Percentiles rank a stretch among this genome's conserved stretches.
Evolutionary conservation across 2,113 vertebrate genomes (phyloP).

Genomic region (Strix uralensis): DNA sequence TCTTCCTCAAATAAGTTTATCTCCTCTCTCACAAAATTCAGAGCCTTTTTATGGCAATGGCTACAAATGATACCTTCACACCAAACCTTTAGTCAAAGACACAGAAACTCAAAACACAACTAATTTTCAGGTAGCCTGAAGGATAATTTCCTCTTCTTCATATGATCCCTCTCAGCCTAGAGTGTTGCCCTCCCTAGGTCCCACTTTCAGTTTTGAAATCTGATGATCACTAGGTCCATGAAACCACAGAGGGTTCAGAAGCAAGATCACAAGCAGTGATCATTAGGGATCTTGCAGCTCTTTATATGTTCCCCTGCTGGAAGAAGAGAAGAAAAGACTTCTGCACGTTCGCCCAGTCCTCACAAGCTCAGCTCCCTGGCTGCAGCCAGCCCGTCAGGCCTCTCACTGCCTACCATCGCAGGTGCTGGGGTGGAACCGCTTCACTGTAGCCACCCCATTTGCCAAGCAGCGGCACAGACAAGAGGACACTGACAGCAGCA

Average conservation of each 20-base stretch:
- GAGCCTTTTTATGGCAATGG: background rate
- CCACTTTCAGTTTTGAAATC: background rate
- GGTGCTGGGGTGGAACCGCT: background rate
- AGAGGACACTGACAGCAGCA: background rate
- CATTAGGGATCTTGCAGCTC: background rate
- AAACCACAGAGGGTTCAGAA: background rate
- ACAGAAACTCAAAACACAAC: background rate
- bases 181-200: background rate
- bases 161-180: background rate
- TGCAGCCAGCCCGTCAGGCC: too few relatives aligned
- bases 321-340: background rate
- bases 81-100: background rate
- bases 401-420: fast-evolving
- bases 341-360: fast-evolving
- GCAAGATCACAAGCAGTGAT: background rate
- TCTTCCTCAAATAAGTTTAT: background rate
- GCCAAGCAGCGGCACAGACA: fast-evolving
- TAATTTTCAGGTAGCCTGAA: background rate
- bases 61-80: background rate
- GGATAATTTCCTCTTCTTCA: background rate
- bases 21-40: background rate
- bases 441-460: fast-evolving
- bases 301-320: fast-evolving
- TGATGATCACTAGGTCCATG: background rate
- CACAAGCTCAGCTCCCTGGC: background rate